Conservation (phyloP, 2,888 invertebrate genomes). For the Poecilobothrus nobilitatus region DNA sequence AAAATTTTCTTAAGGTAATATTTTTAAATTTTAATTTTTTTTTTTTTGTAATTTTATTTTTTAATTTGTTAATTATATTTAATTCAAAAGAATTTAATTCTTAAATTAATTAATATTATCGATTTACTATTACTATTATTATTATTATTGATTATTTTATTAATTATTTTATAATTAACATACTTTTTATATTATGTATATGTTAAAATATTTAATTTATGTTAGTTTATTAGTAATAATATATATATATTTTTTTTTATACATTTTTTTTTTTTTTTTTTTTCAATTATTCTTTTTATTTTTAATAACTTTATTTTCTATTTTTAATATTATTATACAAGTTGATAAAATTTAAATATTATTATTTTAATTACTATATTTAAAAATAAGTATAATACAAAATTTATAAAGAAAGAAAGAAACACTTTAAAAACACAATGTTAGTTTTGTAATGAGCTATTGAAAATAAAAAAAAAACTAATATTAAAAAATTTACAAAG, state of each 20-base stretch:
- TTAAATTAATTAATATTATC: not conserved
- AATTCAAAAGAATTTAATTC: slow-evolving; percentile 3
- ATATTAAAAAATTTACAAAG: slow-evolving; percentile 1
- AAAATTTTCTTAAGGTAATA: no score
- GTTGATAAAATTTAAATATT: not conserved
- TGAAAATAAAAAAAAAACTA: not conserved
- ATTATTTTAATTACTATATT: not conserved
- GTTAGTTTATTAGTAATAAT: not conserved
- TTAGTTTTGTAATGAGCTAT: slow-evolving; percentile 1
- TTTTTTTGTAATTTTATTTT: not conserved
- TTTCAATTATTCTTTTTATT: no score
- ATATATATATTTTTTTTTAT: no score
- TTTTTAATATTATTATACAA: not conserved
- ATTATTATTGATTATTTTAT: no score
- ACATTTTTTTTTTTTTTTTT: no score
- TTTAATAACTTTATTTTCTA: not conserved
- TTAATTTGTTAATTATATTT: not conserved
- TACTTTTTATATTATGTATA: not conserved
- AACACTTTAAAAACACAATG: not conserved
- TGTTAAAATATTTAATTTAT: slow-evolving; percentile 4
- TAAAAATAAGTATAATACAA: not conserved
- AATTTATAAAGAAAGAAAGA: not conserved
- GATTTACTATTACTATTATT: no score
- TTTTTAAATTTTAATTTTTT: no score
- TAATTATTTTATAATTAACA: no score